Base-by-base conservation (phyloP, 2,888 invertebrate species). In the Pristionchus mayeri region DNA sequence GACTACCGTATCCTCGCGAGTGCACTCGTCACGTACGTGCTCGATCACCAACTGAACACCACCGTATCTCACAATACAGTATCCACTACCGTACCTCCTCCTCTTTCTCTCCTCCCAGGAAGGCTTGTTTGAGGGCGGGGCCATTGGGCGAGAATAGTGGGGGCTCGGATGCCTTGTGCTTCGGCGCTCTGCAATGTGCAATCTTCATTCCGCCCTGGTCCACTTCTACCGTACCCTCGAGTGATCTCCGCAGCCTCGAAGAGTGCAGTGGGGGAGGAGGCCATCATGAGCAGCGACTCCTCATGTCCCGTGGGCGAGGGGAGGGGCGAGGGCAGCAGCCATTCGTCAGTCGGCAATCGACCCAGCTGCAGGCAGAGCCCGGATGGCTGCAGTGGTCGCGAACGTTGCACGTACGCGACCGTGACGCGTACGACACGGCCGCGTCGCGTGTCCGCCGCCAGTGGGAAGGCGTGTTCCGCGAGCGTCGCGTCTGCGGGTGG, bases 241-340 rank as follows among this genome's bases (percentile, higher is more conserved):
- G 40, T 75, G 75, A 40, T 37, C 4, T 48, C 27, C 30, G 76
- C 76, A 78, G 76, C 16, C 40, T 50, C 50, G 34, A 78, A 78
- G 54, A 57, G 80, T 18, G 57, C 27, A 40, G 34, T 21, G 57
- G 57, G 37, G 6, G 21, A 80, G n/a, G n/a, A 44, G 44, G 27
- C 50, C 11, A 18, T 27, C 81, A 3, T 21, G 34, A 80, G n/a
- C 30, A 44, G 44, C 24, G 27, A 27, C 48, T 57, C 78, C 3
- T 78, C 81, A 2, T 11, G n/a, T 24, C 63, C 81, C 11, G 63
- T 48, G 3, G 81, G 81, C 1, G 81, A 82, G 27, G 81, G 81
- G 21, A 82, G 60, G 48, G 81, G 81, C 13, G 81, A 82, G 48
- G 81, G 63, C 40, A 82, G 48, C 48, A 82, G 48, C 81, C 81